Base-by-base conservation (phyloP, 2,888 invertebrate species). In the Calephelis perditalis region DNA sequence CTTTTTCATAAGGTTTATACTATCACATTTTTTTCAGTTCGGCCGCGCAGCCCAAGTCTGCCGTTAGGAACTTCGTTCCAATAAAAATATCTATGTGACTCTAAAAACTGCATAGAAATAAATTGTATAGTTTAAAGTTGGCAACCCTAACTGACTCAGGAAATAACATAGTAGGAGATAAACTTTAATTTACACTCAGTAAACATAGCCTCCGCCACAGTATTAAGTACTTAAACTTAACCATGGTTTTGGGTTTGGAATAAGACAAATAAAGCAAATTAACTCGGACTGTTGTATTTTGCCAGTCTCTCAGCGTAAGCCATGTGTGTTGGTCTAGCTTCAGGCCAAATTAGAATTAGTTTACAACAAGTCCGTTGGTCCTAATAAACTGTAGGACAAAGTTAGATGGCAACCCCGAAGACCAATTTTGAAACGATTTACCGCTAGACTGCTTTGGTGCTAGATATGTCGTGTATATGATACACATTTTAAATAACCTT, bases 281-380 rank as follows among this genome's bases (percentile, higher is more conserved):
- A 56, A 56, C 56, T 60, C 56, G 56, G 60, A 47, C 46, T 40
- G 40, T 46, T 46, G 45, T 56, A 56, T 60, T 56, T 56, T 40
- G 37, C 26, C 60, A 60, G 60, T 60, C 36, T 46, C 47, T 55
- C 47, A 57, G 59, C 45, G 47, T 64, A 58, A 59, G 57, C 57
- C 62, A 52, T 56, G 59, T 56, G 59, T 62, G 57, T 59, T 43
- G 61, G 55, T 47, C 59, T 56, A 55, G 59, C 62, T 49, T n/a
- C 49, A 37, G 47, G 59, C 49, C 57, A 62, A 62, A 62, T 64
- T 64, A 64, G 59, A 64, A 62, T 62, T 64, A 64, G 57, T 62
- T 64, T 57, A 46, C 62, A 56, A 62, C 63, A 56, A 63, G 59
- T 59, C 45, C 37, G 40, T 59, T 45, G 60, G 56, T 45, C 36